These are phyloP conservation scores for Trogon surrucura DNA, from an alignment of 2,113 vertebrate genomes.

Conservation along the genomic window DNA sequence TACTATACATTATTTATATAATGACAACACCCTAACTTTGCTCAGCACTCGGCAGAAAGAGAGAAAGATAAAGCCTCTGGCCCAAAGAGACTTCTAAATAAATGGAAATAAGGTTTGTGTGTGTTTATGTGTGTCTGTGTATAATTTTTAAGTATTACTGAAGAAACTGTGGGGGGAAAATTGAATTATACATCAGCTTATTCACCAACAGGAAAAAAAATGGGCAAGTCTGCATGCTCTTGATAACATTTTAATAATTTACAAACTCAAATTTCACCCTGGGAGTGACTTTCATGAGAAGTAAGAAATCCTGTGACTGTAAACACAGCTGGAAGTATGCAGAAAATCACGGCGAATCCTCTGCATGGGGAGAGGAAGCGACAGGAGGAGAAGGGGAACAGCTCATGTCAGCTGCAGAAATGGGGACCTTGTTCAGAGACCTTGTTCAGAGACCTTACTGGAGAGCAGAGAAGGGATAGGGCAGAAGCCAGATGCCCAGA, in stretches of 20 bases:
- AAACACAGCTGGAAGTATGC: constrained; percentile 46
- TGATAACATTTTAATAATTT: constrained; percentile 77
- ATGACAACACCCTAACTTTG: constrained; percentile 1
- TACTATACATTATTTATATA: constrained; percentile 49
- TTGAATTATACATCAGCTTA: constrained; percentile 69
- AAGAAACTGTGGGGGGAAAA: constrained; percentile 45
- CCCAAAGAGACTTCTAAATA: constrained; percentile 45
- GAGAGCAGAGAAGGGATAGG: not conserved
- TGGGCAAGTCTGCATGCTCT: constrained; percentile 40
- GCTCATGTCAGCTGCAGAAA: fast-evolving
- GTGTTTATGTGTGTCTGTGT: not conserved
- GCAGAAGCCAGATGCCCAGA: not conserved
- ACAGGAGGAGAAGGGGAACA: not conserved
- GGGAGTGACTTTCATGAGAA: constrained; percentile 60
- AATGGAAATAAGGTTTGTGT: constrained; percentile 46
- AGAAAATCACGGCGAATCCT: not conserved
- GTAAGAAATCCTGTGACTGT: constrained; percentile 37
- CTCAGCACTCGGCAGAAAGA: not conserved
- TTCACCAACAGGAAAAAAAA: constrained; percentile 32
- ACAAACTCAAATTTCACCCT: constrained; percentile 65
- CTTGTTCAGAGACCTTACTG: not conserved
- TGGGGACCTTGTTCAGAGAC: not conserved
- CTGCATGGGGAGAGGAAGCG: not conserved
- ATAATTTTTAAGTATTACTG: constrained; percentile 48
- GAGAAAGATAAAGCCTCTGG: constrained; percentile 20